phyloP scores from a whole-genome alignment of 2,797 vertebrate species.

The Leuciscus waleckii region DNA sequence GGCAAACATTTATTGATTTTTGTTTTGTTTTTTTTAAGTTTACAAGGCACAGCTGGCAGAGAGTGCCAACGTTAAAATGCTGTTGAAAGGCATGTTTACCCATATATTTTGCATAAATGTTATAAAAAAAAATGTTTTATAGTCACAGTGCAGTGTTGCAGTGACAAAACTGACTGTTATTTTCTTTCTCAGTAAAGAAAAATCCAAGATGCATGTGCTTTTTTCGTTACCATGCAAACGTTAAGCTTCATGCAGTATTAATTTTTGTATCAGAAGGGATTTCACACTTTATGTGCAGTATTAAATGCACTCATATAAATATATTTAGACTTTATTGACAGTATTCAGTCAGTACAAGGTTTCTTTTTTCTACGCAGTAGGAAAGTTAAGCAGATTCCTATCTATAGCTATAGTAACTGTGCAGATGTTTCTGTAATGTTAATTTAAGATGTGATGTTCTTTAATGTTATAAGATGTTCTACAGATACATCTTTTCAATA shows the following conservation, averaged over 20 bases:
- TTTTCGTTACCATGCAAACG: conserved; percentile 85
- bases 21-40: neutral
- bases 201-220: conserved; percentile 62
- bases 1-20: neutral
- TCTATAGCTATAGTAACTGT: conserved; percentile 80
- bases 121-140: neutral
- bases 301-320: conserved; percentile 87
- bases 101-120: conserved; percentile 16
- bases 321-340: conserved; percentile 76
- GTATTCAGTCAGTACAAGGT: conserved; percentile 79
- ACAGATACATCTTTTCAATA: conserved; percentile 66
- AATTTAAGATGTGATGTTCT: conserved; percentile 63
- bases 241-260: conserved; percentile 92
- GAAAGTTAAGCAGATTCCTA: conserved; percentile 66
- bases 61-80: conserved; percentile 24
- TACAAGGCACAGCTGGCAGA: conserved; percentile 21
- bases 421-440: conserved; percentile 70
- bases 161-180: conserved; percentile 66
- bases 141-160: conserved; percentile 20
- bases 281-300: conserved; percentile 80
- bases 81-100: conserved; percentile 71
- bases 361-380: conserved; percentile 65
- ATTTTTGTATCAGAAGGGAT: conserved; percentile 96
- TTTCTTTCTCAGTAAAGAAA: conserved; percentile 73
- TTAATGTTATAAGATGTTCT: conserved; percentile 53